Percentiles rank a stretch among this genome's conserved stretches.
Conservation (phyloP, 1,140 invertebrate genomes). For the Drosophila miranda region DNA sequence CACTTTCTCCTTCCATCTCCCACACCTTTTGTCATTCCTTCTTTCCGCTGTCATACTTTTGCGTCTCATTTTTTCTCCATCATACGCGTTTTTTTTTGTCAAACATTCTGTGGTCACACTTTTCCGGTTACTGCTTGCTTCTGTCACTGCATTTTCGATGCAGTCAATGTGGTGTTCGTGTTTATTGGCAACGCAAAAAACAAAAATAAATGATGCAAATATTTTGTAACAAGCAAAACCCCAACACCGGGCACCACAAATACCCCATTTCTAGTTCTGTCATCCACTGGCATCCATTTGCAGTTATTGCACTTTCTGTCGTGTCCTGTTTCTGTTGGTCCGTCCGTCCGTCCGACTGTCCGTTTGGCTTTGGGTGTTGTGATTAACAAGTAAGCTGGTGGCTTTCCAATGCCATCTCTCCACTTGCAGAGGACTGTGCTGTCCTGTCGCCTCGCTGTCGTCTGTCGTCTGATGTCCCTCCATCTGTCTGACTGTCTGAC, state of each 20-base stretch:
- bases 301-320: conserved; percentile 40
- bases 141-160: conserved; percentile 5
- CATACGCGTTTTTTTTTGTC: no score
- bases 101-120: no score
- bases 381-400: conserved; percentile 52
- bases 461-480: conserved; percentile 1
- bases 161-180: conserved; percentile 1
- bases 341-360: neutral
- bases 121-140: neutral
- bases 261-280: neutral
- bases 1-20: no score
- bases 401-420: conserved; percentile 14
- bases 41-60: no score
- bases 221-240: conserved; percentile 39
- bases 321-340: neutral
- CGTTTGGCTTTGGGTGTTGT: conserved; percentile 45
- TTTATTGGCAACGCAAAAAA: conserved; percentile 48
- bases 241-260: conserved; percentile 1
- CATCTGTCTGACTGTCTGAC: neutral
- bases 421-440: neutral
- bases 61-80: no score
- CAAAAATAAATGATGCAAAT: conserved; percentile 63
- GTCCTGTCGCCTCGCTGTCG: conserved; percentile 3
- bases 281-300: conserved; percentile 26
- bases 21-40: no score